These are phyloP conservation scores for Halichoerus grypus DNA, from an alignment of 2,113 vertebrate genomes.

Conservation along the genomic window DNA sequence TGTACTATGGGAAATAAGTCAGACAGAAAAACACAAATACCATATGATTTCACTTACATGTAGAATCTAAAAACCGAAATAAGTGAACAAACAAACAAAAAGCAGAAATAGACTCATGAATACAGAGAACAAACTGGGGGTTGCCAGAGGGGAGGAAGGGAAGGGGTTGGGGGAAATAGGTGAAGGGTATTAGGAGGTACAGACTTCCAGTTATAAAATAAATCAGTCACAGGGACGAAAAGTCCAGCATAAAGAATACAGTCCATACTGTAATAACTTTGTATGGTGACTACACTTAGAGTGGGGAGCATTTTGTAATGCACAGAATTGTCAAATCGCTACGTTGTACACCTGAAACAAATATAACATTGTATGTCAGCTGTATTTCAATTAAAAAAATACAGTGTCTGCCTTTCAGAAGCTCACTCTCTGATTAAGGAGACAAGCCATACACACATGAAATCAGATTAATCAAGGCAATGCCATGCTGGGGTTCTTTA, in stretches of 20 bases:
- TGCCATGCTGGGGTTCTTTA: background rate
- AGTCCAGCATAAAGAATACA: background rate
- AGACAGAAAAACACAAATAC: background rate
- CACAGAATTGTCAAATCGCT: background rate
- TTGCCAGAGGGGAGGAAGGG: background rate
- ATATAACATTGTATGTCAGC: background rate
- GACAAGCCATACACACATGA: background rate
- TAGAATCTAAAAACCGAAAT: background rate
- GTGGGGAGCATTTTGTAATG: background rate
- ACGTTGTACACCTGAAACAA: background rate
- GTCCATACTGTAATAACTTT: background rate
- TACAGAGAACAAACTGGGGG: background rate
- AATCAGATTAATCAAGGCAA: conserved; percentile 24
- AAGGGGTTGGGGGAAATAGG: background rate
- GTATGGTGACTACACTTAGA: background rate
- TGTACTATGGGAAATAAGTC: background rate
- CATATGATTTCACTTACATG: background rate
- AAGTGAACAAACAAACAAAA: background rate
- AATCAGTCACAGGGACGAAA: background rate
- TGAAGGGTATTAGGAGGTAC: background rate
- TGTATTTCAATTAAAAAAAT: background rate
- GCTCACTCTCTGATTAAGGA: background rate
- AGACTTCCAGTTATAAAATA: background rate
- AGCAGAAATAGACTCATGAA: background rate
- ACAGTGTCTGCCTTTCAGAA: background rate